Base-by-base conservation (phyloP, 2,797 vertebrate species). In the Cynopterus sphinx region DNA sequence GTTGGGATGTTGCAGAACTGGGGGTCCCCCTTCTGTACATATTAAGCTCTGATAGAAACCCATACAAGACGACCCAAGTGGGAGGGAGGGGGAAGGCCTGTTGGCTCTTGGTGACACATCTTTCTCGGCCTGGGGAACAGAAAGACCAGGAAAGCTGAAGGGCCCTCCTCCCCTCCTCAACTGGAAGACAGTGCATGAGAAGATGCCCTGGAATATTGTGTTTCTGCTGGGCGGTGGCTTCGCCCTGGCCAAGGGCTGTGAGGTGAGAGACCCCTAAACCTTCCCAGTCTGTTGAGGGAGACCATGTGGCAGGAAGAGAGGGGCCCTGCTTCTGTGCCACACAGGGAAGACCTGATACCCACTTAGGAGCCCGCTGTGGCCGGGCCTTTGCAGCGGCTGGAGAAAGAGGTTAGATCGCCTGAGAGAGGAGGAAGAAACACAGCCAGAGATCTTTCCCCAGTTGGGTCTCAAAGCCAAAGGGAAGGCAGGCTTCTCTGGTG, bases 201-300 rank as follows among this genome's bases (percentile, higher is more conserved):
- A 99, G 84, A 99, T 99, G 99, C 99, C 99, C 0, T 99, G 99
- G 99, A 99, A 99, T 97, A 99, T 99, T 26, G 90, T 99, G 49
- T 87, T 99, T 86, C 98, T 99, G 94, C 98, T 99, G 97, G 99
- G 99, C 71, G 99, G 99, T 46, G 99, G 99, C 93, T 99, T 99
- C 28, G 99, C 99, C 94, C 97, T 99, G 97, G 99, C 99, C 95
- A 98, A 98, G 8, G 99, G 99, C 96, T 99, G 99, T 13, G 99
- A 99, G 99, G 99, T 99, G 98, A 98, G 97, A 61, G 86, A 17
- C 15, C 53, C 84, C 59, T 16, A 1, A 28, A 21, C 71, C 26
- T 24, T 36, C 31, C 11, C 33, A 21, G 26, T 12, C 59, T 51
- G 4, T 51, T 83, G 53, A 75, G 57, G 61, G 55, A 81, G 51